Base-by-base conservation (phyloP, 1,140 invertebrate genomes). In the Drosophila lini region DNA sequence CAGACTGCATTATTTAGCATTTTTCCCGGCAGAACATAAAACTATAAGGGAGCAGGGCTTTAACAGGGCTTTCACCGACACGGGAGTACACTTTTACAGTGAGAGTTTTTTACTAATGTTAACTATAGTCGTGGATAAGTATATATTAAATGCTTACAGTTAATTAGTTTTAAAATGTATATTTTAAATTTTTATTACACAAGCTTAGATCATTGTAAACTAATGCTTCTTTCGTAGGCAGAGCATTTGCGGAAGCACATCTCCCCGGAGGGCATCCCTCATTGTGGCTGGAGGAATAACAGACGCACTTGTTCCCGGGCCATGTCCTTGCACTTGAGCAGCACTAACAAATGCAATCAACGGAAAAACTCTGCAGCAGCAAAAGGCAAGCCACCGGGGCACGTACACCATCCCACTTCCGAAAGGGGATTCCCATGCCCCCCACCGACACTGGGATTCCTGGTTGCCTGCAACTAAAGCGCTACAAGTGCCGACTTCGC, bases 291-390 rank as follows among this genome's bases (percentile, higher is more conserved):
- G 62, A 67, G 45, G 10, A 19, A 15, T 53, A 55, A 38, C 45
- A 42, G 65, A 53, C 47, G 47, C 65, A 67, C 61, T 69, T 65
- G 62, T 42, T 38, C 61, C 61, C 44, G 36, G 36, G 47, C 61
- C 47, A 69, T 79, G 83, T 86, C 80, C 83, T 88, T 86, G 75
- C 80, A 82, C 83, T 86, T 86, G 79, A 86, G 70, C 61, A 71
- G 67, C 78, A 88, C 74, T 68, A 78, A 68, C 68, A 75, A 84
- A 78, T 82, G 55, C 69, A 75, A 65, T 88, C 69, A 71, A 69
- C 69, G 65, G 65, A 79, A 76, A 71, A 67, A 65, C 55, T 65
- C 31, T 47, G 67, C 41, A 58, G 58, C 50, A 53, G 48, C 69
- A 71, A 71, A 63, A 71, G 65, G 61, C 65, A 64, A 67, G 22